phyloP scores from a whole-genome alignment of 1,140 invertebrate species.

The Thereuonema tuberculata region DNA sequence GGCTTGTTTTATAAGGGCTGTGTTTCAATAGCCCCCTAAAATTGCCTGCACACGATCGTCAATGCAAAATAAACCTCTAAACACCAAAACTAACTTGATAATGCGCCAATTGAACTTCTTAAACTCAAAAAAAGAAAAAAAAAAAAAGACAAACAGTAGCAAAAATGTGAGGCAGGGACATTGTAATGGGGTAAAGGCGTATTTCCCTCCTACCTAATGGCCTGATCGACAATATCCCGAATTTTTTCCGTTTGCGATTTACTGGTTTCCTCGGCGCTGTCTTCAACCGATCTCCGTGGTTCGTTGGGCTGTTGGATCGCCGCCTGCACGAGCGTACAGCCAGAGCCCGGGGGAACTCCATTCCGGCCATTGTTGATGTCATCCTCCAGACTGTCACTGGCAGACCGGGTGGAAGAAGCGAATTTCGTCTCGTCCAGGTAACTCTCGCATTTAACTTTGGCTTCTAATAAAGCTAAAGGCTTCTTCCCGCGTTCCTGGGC shows the following conservation, averaged over 20 bases:
- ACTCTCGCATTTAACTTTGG: not conserved
- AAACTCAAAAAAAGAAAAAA: no score
- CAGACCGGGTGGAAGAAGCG: not conserved
- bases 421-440: not conserved
- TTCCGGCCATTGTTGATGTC: not conserved
- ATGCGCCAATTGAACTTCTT: no score
- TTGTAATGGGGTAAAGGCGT: no score
- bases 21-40: no score
- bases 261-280: not conserved
- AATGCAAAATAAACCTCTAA: no score
- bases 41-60: no score
- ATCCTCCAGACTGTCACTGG: not conserved
- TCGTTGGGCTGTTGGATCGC: not conserved
- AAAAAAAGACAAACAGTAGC: no score
- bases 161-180: no score
- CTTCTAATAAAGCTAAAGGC: not conserved
- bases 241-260: conserved; percentile 25
- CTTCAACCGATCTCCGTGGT: not conserved
- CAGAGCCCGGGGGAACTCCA: not conserved
- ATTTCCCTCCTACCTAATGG: conserved; percentile 39
- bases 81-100: no score
- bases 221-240: conserved; percentile 34
- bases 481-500: not conserved
- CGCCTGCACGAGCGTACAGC: conserved; percentile 12
- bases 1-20: no score